Percentiles rank a stretch among this genome's conserved stretches.
Conservation (phyloP, 92 coral and sea anemone species). For the Montipora capitata region DNA sequence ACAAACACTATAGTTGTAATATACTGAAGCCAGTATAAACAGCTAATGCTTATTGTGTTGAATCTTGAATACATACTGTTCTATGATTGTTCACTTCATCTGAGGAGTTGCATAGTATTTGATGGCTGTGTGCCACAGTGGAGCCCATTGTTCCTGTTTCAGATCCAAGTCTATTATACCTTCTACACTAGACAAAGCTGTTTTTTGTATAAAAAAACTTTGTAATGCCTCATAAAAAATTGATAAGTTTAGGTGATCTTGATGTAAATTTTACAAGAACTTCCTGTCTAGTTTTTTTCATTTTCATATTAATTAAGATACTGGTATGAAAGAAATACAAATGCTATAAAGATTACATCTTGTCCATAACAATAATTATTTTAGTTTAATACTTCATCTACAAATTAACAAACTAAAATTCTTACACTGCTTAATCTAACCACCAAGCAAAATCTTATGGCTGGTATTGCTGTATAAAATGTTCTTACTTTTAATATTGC, state of each 20-base stretch:
- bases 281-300: neutral
- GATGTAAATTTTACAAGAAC: conserved; percentile 7
- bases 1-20: too few species aligned
- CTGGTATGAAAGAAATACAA: too few species aligned
- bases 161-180: too few species aligned
- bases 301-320: neutral
- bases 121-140: conserved; percentile 13
- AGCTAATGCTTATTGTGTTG: neutral
- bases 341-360: too few species aligned
- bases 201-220: neutral
- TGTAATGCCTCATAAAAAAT: conserved; percentile 38
- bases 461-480: too few species aligned
- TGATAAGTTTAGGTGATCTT: conserved; percentile 9
- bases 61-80: neutral
- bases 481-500: too few species aligned
- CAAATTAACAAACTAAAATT: too few species aligned
- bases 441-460: too few species aligned
- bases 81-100: neutral
- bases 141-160: conserved; percentile 22
- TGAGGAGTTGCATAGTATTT: neutral
- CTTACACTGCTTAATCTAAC: too few species aligned
- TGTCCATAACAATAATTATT: too few species aligned
- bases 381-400: too few species aligned
- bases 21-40: neutral
- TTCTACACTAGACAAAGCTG: neutral